These are phyloP conservation scores for human (Homo sapiens) DNA, from an alignment of 2,113 vertebrate genomes.

Conservation along the genomic window DNA sequence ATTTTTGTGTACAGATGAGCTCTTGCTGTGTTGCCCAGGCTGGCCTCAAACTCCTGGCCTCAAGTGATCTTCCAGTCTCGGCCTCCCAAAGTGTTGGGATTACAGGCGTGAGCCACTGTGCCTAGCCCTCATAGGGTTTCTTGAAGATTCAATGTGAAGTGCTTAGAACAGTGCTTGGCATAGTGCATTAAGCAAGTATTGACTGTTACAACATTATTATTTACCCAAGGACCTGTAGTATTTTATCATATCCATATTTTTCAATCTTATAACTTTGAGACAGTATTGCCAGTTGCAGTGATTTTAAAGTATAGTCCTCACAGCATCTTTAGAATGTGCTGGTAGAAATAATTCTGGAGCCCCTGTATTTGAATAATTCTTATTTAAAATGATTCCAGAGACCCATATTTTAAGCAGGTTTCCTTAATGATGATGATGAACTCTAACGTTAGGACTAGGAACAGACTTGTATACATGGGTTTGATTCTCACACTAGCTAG, in stretches of 20 bases:
- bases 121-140: not conserved
- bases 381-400: not conserved
- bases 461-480: not conserved
- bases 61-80: too few species aligned
- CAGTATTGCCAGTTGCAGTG: not conserved
- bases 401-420: not conserved
- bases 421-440: not conserved
- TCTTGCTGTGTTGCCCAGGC: too few species aligned
- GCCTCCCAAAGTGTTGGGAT: too few species aligned
- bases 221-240: not conserved
- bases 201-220: not conserved
- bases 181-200: not conserved
- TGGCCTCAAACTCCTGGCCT: too few species aligned
- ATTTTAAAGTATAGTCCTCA: not conserved
- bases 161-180: not conserved
- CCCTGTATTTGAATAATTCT: conserved; percentile 9
- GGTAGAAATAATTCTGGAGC: not conserved
- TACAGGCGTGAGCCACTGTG: too few species aligned
- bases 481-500: not conserved
- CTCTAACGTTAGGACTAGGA: not conserved
- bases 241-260: not conserved
- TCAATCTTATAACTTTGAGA: not conserved
- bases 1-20: too few species aligned
- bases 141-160: not conserved
- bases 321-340: not conserved